Evolutionary conservation across 2,797 vertebrate species (phyloP), one percentile per base, ranked within the genome.

Genomic region (Malurus leucopterus): DNA sequence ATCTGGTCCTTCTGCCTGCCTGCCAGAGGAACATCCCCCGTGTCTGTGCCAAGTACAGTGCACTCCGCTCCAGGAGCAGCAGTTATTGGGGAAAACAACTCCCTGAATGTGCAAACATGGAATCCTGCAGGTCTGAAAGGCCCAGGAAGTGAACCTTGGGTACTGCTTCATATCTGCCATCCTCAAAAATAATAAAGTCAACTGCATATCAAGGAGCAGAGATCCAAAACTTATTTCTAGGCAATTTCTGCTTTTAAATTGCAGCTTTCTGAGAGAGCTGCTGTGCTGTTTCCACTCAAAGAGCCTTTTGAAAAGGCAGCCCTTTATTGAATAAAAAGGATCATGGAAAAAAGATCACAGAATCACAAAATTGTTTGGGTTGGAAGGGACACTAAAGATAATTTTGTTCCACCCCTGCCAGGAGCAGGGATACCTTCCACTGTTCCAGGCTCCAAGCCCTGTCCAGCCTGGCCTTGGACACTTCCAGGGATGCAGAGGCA

Each of bases 381-480:
- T 21, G 34, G 26, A 44, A 86, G 26, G 32, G 29, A 32, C 8
- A 10, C 32, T 7, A 8, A n/a, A 67, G 1, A 1, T 2, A 53
- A 67, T 4, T 46, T 8, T 0, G 1, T 38, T 5, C 32, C 27
- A 36, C 1, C 1, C 15, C 4, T 49, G 10, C 23, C n/a, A 24
- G 4, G 36, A 29, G 15, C 64, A 76, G 30, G 49, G 58, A 65
- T 67, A 53, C 11, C 15, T 68, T 2, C 49, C n/a, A 22, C n/a
- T 2, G 0, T 4, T 23, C 47, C 75, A 86, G 34, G 26, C 41
- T 86, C 62, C 69, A 59, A 71, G 7, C 36, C 19, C 50, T 0
- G 0, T 55, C 64, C 43, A 77, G 0, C 11, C 59, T 1, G 0
- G 53, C 68, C 54, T 32, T 13, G 49, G 41, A 1, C 53, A 53